Conservation (phyloP, 2,888 invertebrate species). For the Drosophila glabriapex region DNA sequence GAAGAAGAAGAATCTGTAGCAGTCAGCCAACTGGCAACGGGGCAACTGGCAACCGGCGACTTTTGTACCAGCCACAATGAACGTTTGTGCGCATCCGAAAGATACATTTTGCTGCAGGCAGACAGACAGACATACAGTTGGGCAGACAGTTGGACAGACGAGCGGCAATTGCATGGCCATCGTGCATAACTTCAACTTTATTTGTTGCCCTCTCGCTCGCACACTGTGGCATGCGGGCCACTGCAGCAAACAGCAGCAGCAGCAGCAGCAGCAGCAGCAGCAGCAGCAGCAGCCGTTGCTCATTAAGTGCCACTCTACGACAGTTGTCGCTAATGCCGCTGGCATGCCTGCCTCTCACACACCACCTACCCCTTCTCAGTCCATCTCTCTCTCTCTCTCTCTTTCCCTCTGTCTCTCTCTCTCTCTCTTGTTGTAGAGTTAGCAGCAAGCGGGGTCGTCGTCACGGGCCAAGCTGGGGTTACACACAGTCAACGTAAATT, state of each 20-base stretch:
- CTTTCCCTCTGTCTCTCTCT: not conserved
- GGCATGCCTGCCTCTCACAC: constrained; percentile 42
- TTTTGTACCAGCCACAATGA: constrained; percentile 72
- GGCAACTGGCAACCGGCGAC: constrained; percentile 48
- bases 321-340: constrained; percentile 79
- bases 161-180: constrained; percentile 75
- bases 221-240: constrained; percentile 73
- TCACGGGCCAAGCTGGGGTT: constrained; percentile 69
- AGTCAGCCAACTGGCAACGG: constrained; percentile 62
- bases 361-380: not conserved
- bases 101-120: constrained; percentile 62
- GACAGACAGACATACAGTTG: constrained; percentile 7
- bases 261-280: constrained; percentile 43
- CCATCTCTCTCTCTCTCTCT: not conserved
- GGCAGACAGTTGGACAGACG: constrained; percentile 3
- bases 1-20: constrained; percentile 69
- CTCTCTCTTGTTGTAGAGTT: constrained; percentile 6
- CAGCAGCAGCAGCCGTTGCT: constrained; percentile 71
- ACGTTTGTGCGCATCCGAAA: constrained; percentile 72
- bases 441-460: constrained; percentile 58
- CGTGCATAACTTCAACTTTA: constrained; percentile 77
- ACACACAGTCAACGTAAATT: constrained; percentile 78
- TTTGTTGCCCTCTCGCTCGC: constrained; percentile 60
- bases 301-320: constrained; percentile 80
- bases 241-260: constrained; percentile 43